Evolutionary conservation across 2,888 invertebrate genomes (phyloP).

Genomic region (Eupeodes latifasciatus): DNA sequence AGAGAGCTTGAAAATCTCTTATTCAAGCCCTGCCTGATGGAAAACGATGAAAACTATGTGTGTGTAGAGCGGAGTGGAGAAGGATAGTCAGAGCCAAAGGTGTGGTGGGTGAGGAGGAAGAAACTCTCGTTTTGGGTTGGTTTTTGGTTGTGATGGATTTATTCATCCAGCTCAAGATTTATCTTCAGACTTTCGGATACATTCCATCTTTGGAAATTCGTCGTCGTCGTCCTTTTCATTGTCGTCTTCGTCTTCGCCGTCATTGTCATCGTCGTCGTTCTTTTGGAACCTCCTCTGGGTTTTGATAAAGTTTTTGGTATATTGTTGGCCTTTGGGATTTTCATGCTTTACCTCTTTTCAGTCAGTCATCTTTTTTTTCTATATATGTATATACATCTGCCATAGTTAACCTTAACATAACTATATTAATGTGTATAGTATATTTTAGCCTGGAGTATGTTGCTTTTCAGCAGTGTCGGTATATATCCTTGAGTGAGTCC

Average conservation of each 20-base stretch:
- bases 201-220: conserved; percentile 40
- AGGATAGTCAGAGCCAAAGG: no score
- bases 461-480: not conserved
- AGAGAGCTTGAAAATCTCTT: conserved; percentile 38
- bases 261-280: conserved; percentile 37
- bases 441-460: not conserved
- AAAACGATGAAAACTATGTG: conserved; percentile 16
- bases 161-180: conserved; percentile 70
- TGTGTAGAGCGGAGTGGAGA: not conserved
- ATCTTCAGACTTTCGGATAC: conserved; percentile 67
- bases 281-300: conserved; percentile 24
- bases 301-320: conserved; percentile 63
- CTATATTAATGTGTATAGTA: no score
- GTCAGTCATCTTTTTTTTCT: conserved; percentile 57
- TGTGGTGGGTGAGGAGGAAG: no score
- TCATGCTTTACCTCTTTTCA: conserved; percentile 66
- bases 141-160: conserved; percentile 36
- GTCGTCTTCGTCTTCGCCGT: conserved; percentile 37
- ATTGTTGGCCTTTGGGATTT: conserved; percentile 46
- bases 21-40: conserved; percentile 10
- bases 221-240: conserved; percentile 32
- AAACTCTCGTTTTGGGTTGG: not conserved
- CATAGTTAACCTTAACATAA: not conserved
- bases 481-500: conserved; percentile 60
- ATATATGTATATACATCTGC: not conserved